Evolutionary conservation across 2,888 invertebrate genomes (phyloP).

Genomic region (Tyria jacobaeae): DNA sequence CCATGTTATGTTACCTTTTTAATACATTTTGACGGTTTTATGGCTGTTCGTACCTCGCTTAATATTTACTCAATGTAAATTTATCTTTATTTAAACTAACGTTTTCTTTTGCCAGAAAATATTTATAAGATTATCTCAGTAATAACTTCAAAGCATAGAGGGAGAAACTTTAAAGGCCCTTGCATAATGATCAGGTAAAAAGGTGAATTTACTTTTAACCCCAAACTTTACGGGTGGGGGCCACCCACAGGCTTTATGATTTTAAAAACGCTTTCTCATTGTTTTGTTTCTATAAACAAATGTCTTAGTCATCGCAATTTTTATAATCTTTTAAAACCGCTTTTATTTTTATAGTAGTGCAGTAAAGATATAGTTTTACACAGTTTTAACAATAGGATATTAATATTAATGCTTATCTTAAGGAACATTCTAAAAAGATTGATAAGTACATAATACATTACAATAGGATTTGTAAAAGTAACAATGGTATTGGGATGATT

Average conservation of each 20-base stretch:
- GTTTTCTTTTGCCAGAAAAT: constrained; percentile 18
- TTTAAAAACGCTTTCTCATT: constrained; percentile 64
- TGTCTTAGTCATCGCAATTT: constrained; percentile 64
- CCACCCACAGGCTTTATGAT: constrained; percentile 61
- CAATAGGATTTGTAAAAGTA: constrained; percentile 6
- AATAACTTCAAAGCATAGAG: constrained; percentile 28
- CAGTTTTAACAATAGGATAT: constrained; percentile 35
- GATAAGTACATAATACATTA: constrained; percentile 1
- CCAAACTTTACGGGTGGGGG: constrained; percentile 44
- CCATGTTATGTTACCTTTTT: constrained; percentile 39
- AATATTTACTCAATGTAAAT: constrained; percentile 31
- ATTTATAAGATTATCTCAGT: neutral
- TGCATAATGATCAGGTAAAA: constrained; percentile 45
- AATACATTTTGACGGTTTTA: constrained; percentile 54
- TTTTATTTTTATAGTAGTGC: constrained; percentile 39
- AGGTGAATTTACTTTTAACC: constrained; percentile 49
- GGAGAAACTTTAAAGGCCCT: constrained; percentile 22
- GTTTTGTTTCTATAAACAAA: constrained; percentile 63
- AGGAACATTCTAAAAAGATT: constrained; percentile 7
- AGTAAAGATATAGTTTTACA: constrained; percentile 37
- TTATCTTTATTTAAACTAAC: constrained; percentile 51
- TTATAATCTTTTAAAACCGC: constrained; percentile 54
- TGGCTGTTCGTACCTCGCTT: constrained; percentile 35
- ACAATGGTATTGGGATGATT: constrained; percentile 11
- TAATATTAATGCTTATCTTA: constrained; percentile 34